These are phyloP conservation scores for Pungitius pungitius DNA, from an alignment of 2,113 vertebrate genomes.

Conservation along the genomic window DNA sequence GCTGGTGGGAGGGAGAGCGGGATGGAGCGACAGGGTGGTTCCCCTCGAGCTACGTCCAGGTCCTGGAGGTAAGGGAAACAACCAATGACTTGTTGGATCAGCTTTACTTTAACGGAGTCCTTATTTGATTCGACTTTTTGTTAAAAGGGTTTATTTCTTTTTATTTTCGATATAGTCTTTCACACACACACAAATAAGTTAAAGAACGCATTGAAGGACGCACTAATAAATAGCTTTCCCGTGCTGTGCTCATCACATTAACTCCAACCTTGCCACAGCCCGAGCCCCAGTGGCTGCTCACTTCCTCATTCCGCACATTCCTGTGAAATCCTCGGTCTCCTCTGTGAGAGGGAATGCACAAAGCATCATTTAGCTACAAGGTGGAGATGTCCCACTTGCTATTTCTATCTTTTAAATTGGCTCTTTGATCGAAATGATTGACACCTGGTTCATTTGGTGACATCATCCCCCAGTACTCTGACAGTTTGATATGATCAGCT, in stretches of 20 bases:
- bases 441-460: neutral
- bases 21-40: slow-evolving; percentile 93
- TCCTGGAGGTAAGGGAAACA: slow-evolving; percentile 87
- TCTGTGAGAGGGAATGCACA: neutral
- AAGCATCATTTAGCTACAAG: no score
- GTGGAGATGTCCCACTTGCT: neutral
- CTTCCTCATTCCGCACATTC: slow-evolving; percentile 80
- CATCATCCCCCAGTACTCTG: slow-evolving; percentile 7
- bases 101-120: neutral
- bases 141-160: neutral
- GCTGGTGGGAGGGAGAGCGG: slow-evolving; percentile 98
- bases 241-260: slow-evolving; percentile 50
- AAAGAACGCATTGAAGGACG: slow-evolving; percentile 30
- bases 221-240: slow-evolving; percentile 36
- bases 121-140: neutral
- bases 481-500: slow-evolving; percentile 11
- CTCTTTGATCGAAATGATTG: neutral
- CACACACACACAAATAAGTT: neutral
- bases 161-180: neutral
- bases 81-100: neutral
- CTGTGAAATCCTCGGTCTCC: slow-evolving; percentile 52
- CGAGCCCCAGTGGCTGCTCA: slow-evolving; percentile 15
- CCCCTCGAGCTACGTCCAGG: slow-evolving; percentile 94
- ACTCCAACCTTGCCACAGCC: slow-evolving; percentile 21
- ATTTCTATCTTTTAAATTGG: neutral